A percentile compares a stretch with the other conserved stretches of the same genome.
phyloP scores from a whole-genome alignment of 2,113 vertebrate genomes.

The Speoplatyrhinus poulsoni region DNA sequence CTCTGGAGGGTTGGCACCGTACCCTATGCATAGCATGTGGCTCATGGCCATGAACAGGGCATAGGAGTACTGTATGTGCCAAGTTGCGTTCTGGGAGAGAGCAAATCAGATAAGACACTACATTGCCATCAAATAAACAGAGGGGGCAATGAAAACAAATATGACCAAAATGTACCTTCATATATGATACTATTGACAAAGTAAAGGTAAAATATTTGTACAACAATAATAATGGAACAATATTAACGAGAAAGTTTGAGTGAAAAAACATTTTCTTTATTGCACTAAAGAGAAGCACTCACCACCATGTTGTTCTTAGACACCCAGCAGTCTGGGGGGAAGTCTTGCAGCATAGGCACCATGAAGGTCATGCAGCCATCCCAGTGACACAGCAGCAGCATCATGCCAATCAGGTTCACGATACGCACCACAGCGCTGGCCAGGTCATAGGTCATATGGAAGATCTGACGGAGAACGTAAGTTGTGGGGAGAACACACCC shows the following conservation, averaged over 20 bases:
- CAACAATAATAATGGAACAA: no score
- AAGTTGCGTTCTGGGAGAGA: conserved; percentile 87
- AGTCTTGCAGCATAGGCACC: conserved; percentile 82
- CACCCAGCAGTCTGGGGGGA: conserved; percentile 79
- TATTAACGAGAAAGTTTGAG: neutral
- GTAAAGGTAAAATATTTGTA: neutral
- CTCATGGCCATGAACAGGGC: conserved; percentile 88
- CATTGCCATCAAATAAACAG: neutral
- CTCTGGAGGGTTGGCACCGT: conserved; percentile 90
- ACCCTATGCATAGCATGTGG: conserved; percentile 83
- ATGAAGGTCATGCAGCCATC: conserved; percentile 80
- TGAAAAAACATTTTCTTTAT: neutral
- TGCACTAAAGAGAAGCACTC: conserved; percentile 29
- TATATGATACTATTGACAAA: neutral
- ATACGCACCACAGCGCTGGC: conserved; percentile 80
- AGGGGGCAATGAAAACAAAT: neutral
- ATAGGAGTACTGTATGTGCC: conserved; percentile 96
- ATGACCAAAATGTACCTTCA: neutral
- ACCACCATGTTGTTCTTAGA: conserved; percentile 80
- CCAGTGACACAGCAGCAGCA: conserved; percentile 81
- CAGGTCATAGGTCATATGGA: conserved; percentile 80
- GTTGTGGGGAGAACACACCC: neutral
- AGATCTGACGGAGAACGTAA: conserved; percentile 65
- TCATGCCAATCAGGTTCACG: conserved; percentile 81
- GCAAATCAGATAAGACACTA: neutral